Conservation (phyloP, 2,888 invertebrate genomes). For the Galerucella calmariensis region DNA sequence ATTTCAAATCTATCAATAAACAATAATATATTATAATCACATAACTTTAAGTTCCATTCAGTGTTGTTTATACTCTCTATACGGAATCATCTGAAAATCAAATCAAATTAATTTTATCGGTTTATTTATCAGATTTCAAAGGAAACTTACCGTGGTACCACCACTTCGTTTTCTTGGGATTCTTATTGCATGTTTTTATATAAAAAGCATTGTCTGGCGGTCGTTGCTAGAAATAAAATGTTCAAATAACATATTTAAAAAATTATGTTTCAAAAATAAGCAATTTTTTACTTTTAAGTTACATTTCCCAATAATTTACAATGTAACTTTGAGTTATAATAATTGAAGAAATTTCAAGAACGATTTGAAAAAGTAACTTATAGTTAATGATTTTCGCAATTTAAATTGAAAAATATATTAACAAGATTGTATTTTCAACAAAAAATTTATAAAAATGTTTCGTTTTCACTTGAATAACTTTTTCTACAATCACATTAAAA, state of each 20-base stretch:
- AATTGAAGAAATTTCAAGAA: too few relatives aligned
- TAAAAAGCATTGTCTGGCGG: slow-evolving; percentile 98
- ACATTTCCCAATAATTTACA: too few relatives aligned
- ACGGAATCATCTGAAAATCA: slow-evolving; percentile 60
- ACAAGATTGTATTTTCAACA: too few relatives aligned
- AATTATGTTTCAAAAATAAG: too few relatives aligned
- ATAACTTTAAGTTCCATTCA: slow-evolving; percentile 43
- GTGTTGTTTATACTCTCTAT: slow-evolving; percentile 47
- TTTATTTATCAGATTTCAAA: not conserved
- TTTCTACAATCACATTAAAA: too few relatives aligned
- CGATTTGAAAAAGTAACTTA: too few relatives aligned
- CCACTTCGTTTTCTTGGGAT: slow-evolving; percentile 99
- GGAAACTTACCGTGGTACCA: slow-evolving; percentile 93
- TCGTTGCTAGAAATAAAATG: slow-evolving; percentile 79
- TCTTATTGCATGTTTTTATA: slow-evolving; percentile 97
- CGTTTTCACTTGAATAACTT: too few relatives aligned
- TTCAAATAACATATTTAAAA: slow-evolving; percentile 30
- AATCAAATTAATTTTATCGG: slow-evolving; percentile 8
- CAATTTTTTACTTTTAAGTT: too few relatives aligned
- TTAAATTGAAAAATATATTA: too few relatives aligned
- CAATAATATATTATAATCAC: slow-evolving; percentile 45
- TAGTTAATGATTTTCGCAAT: too few relatives aligned
- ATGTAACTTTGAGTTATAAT: too few relatives aligned
- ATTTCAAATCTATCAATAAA: slow-evolving; percentile 43
- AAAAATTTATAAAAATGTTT: too few relatives aligned